These are phyloP conservation scores for Heterodera filipjevi DNA, from an alignment of 2,888 invertebrate species.

Conservation along the genomic window DNA sequence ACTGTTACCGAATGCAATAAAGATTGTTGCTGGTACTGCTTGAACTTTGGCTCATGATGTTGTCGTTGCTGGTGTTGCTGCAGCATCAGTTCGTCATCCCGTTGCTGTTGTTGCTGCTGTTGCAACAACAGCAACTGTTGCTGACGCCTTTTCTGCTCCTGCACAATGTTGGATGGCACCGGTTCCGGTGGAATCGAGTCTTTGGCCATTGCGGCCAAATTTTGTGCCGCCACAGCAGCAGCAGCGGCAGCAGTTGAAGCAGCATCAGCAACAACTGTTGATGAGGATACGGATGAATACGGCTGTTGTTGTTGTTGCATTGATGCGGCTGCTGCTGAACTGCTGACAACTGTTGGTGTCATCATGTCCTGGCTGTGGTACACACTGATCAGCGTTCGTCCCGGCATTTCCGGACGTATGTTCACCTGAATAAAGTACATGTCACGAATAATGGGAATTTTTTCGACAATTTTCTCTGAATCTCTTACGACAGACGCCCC, in stretches of 20 bases:
- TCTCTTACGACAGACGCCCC: no score
- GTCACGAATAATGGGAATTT: neutral
- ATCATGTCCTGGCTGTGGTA: constrained; percentile 46
- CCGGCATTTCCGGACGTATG: constrained; percentile 58
- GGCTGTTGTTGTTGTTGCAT: neutral
- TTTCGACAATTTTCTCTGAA: constrained; percentile 3
- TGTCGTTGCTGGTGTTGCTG: neutral
- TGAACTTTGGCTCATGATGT: neutral
- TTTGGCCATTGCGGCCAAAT: constrained; percentile 19
- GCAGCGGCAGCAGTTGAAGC: neutral
- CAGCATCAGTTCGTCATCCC: neutral
- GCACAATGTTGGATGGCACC: constrained; percentile 49
- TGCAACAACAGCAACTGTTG: constrained; percentile 5
- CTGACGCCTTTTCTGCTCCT: constrained; percentile 27
- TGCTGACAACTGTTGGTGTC: neutral
- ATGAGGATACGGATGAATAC: neutral
- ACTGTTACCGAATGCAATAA: neutral
- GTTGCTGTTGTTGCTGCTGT: constrained; percentile 17
- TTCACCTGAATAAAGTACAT: constrained; percentile 48
- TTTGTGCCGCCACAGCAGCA: constrained; percentile 9
- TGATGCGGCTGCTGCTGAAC: constrained; percentile 12
- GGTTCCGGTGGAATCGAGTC: constrained; percentile 63
- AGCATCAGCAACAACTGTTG: neutral
- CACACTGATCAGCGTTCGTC: constrained; percentile 61
- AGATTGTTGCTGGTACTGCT: neutral